A percentile compares a stretch with the other conserved stretches of the same genome.
These are phyloP conservation scores for Capitulum mitella DNA, from an alignment of 2,888 invertebrate species.

Conservation along the genomic window DNA sequence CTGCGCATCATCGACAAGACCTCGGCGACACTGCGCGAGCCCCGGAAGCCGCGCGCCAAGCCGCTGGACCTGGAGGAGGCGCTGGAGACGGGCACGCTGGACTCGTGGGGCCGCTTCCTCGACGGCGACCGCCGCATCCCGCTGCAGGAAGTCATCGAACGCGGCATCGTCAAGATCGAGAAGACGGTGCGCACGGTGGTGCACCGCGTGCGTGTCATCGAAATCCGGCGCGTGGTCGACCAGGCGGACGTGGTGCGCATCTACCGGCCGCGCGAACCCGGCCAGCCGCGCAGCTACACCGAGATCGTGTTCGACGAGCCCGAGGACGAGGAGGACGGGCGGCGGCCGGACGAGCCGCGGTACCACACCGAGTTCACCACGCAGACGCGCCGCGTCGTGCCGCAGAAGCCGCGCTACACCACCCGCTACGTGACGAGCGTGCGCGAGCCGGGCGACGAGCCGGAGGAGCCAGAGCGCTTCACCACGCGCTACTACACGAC, in stretches of 20 bases:
- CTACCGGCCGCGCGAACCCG: not conserved
- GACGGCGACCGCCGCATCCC: not conserved
- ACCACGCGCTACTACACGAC: conserved; percentile 11
- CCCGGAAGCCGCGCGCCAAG: conserved; percentile 45
- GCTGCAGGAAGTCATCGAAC: not conserved
- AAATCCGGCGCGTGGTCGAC: not conserved
- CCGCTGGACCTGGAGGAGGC: not conserved
- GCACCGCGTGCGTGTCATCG: conserved; percentile 3
- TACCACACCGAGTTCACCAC: conserved; percentile 16
- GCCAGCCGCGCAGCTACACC: conserved; percentile 11
- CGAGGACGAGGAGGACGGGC: not conserved
- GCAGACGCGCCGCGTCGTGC: not conserved
- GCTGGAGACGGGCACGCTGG: not conserved
- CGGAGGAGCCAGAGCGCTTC: not conserved
- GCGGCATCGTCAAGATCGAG: not conserved
- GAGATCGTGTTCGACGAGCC: conserved; percentile 10
- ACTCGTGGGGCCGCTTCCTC: not conserved
- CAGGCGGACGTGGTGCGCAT: not conserved
- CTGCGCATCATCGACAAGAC: conserved; percentile 74
- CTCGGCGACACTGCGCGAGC: conserved; percentile 74
- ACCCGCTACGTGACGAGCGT: conserved; percentile 3
- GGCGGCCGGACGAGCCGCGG: not conserved
- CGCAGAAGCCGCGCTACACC: not conserved
- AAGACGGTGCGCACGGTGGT: not conserved
- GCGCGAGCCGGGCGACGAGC: not conserved